phyloP scores from a whole-genome alignment of 2,888 invertebrate species.

The Oligia strigilis region DNA sequence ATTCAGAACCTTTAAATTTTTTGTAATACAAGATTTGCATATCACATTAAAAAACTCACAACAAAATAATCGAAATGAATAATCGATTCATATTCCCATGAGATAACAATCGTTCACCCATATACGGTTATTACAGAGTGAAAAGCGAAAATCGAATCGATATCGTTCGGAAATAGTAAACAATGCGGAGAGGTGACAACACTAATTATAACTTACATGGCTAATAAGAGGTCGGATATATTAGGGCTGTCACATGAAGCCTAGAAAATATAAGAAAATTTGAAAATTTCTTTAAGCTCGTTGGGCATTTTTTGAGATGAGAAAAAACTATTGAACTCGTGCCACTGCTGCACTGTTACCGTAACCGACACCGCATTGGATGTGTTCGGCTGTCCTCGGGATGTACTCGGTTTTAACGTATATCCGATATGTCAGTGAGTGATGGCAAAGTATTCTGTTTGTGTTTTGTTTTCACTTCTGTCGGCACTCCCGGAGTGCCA shows the following conservation, averaged over 20 bases:
- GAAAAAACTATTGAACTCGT: no score
- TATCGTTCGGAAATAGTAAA: conserved; percentile 67
- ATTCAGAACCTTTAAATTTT: background rate
- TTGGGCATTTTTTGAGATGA: no score
- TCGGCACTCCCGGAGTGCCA: no score
- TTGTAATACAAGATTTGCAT: background rate
- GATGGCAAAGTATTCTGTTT: no score
- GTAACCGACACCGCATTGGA: no score
- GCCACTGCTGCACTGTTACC: no score
- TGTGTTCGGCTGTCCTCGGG: no score
- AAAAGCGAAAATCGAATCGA: conserved; percentile 71
- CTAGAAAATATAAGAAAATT: background rate
- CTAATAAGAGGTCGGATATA: conserved; percentile 39
- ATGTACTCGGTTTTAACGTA: no score
- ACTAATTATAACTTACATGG: conserved; percentile 64
- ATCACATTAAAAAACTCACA: no score
- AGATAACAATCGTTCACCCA: conserved; percentile 54
- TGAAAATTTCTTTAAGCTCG: no score
- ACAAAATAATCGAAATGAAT: conserved; percentile 28
- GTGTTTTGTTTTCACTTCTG: no score
- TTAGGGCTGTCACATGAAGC: conserved; percentile 53
- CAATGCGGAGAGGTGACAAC: conserved; percentile 68
- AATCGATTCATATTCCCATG: conserved; percentile 52
- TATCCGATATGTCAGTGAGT: no score
- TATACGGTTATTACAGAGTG: conserved; percentile 59